These are phyloP conservation scores for Conus canariensis DNA, from an alignment of 2,888 invertebrate genomes.

Conservation along the genomic window DNA sequence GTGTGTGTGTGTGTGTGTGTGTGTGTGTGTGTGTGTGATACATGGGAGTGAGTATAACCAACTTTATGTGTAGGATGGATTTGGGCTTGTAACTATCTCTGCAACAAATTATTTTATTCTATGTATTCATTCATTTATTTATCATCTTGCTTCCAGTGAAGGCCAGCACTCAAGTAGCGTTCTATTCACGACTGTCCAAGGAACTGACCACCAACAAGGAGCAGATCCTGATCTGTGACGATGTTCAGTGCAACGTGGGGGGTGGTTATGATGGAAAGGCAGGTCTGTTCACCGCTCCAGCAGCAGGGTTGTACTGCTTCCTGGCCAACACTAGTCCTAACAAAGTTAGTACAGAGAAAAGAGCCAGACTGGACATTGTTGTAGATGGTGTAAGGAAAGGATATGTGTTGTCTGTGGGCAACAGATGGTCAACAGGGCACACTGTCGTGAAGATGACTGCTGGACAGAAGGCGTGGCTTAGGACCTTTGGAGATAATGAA, in stretches of 20 bases:
- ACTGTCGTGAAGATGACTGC: background rate
- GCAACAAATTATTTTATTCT: too few relatives aligned
- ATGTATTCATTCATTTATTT: too few relatives aligned
- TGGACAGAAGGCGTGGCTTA: background rate
- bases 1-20: too few relatives aligned
- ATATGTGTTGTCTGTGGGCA: background rate
- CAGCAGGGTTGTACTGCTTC: background rate
- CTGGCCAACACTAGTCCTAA: conserved; percentile 22
- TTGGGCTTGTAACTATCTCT: too few relatives aligned
- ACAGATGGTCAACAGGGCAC: background rate
- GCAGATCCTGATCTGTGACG: conserved; percentile 1
- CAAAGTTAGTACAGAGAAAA: background rate
- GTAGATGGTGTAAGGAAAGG: background rate
- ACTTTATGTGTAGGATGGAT: too few relatives aligned
- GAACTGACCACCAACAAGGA: background rate
- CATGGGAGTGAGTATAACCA: too few relatives aligned
- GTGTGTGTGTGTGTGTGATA: too few relatives aligned
- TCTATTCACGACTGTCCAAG: background rate
- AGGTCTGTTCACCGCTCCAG: background rate
- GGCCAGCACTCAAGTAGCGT: background rate
- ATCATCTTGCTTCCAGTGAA: background rate
- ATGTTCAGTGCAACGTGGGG: background rate
- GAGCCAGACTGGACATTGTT: background rate
- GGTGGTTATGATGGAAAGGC: background rate
- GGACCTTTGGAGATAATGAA: background rate